Evolutionary conservation across 2,113 vertebrate genomes (phyloP).

Genomic region (Sphyrna mokarran): DNA sequence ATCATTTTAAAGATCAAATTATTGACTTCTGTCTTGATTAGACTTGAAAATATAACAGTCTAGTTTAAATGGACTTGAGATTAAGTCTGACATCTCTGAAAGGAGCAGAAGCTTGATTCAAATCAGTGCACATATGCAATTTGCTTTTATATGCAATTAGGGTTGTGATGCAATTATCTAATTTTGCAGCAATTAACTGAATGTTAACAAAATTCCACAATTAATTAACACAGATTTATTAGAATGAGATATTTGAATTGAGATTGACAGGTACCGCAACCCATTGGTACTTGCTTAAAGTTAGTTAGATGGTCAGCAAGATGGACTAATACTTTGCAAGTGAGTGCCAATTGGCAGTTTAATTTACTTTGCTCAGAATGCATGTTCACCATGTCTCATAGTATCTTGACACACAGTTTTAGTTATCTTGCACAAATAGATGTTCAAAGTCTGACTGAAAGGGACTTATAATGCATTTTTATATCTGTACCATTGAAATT

Average conservation of each 20-base stretch:
- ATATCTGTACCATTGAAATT: not conserved
- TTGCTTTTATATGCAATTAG: not conserved
- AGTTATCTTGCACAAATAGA: not conserved
- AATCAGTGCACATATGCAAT: not conserved
- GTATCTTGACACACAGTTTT: not conserved
- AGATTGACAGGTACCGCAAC: not conserved
- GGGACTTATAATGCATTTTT: slow-evolving; percentile 10
- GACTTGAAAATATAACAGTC: not conserved
- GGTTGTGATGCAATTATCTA: not conserved
- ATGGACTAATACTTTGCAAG: not conserved
- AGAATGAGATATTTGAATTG: not conserved
- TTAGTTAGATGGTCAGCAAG: not conserved
- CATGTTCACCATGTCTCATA: not conserved
- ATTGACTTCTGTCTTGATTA: slow-evolving; percentile 15
- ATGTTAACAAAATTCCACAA: slow-evolving; percentile 23
- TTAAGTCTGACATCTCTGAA: not conserved
- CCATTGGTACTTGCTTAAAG: not conserved
- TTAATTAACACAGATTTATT: not conserved
- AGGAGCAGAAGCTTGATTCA: not conserved
- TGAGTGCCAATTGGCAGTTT: not conserved
- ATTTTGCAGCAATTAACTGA: slow-evolving; percentile 18
- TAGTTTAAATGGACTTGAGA: not conserved
- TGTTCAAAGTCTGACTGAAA: not conserved
- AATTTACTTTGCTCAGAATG: not conserved
- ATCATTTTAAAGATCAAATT: slow-evolving; percentile 14